Conservation (phyloP, 1,140 invertebrate genomes). For the Orchestia grillus region DNA sequence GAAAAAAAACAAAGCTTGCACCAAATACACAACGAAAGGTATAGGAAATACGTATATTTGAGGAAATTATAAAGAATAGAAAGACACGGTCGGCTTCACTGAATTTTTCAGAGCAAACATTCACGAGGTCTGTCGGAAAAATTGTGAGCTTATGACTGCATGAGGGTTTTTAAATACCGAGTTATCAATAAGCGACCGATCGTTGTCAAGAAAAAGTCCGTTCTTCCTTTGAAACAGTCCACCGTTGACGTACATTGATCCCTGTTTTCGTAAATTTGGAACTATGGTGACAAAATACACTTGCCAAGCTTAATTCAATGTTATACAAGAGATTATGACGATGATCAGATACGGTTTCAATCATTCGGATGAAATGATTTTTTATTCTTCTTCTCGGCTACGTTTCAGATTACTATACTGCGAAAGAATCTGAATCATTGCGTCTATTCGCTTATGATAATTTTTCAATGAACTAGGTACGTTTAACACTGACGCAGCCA, state of each 20-base stretch:
- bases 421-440: not conserved
- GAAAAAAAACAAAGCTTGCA: too few relatives aligned
- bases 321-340: not conserved
- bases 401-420: not conserved
- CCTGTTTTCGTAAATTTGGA: too few relatives aligned
- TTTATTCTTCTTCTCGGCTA: not conserved
- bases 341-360: not conserved
- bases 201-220: too few relatives aligned
- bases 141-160: not conserved
- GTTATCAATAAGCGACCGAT: not conserved
- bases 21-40: too few relatives aligned
- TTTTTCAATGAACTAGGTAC: not conserved
- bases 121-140: too few relatives aligned
- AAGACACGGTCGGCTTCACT: too few relatives aligned
- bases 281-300: not conserved
- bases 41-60: too few relatives aligned
- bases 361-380: not conserved
- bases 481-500: not conserved
- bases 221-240: too few relatives aligned
- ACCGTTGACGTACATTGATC: too few relatives aligned
- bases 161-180: not conserved
- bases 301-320: not conserved
- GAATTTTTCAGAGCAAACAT: too few relatives aligned
- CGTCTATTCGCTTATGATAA: not conserved
- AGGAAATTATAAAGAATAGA: too few relatives aligned